Evolutionary conservation across 2,888 invertebrate species (phyloP).

Genomic region (Plebejus anna): DNA sequence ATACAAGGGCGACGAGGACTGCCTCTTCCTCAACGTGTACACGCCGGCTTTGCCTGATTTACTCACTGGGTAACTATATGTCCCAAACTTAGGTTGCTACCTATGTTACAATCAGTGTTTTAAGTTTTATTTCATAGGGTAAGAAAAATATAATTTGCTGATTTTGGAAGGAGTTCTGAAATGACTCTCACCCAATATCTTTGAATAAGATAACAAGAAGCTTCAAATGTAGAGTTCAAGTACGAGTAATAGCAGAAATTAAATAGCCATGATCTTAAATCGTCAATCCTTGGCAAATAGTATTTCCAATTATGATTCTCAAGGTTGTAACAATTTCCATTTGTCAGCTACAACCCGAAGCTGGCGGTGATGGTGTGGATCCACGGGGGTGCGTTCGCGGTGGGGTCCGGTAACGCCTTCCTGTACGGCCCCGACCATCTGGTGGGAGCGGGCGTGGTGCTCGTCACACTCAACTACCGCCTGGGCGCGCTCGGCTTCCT

Average conservation of each 20-base stretch:
- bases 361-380: slow-evolving; percentile 84
- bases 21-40: slow-evolving; percentile 85
- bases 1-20: slow-evolving; percentile 83
- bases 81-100: too few relatives aligned
- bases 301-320: too few relatives aligned
- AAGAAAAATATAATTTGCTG: too few relatives aligned
- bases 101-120: too few relatives aligned
- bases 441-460: slow-evolving; percentile 80
- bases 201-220: too few relatives aligned
- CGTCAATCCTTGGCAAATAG: too few relatives aligned
- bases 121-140: too few relatives aligned
- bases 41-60: slow-evolving; percentile 79
- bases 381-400: slow-evolving; percentile 82
- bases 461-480: slow-evolving; percentile 83
- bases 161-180: too few relatives aligned
- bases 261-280: too few relatives aligned
- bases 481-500: slow-evolving; percentile 82
- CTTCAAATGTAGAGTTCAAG: too few relatives aligned
- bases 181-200: too few relatives aligned
- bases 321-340: neutral
- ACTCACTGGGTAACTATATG: slow-evolving; percentile 54
- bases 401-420: slow-evolving; percentile 82
- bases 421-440: slow-evolving; percentile 82
- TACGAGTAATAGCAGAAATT: too few relatives aligned
- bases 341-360: slow-evolving; percentile 70